Evolutionary conservation across 2,113 vertebrate genomes (phyloP).

Genomic region (Grantiella picta): DNA sequence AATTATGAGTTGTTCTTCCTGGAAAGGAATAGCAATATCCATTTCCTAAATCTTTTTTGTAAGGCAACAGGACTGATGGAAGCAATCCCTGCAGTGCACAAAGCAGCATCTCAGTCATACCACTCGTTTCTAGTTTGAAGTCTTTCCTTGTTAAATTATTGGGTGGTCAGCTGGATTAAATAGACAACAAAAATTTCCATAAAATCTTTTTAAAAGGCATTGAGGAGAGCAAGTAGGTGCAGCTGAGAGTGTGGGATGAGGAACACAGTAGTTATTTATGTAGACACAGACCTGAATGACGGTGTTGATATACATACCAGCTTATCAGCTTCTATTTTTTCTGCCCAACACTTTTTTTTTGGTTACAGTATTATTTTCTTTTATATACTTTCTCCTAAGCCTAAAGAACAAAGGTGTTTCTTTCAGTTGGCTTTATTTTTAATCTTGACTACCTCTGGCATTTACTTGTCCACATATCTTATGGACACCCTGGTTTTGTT

Average conservation of each 20-base stretch:
- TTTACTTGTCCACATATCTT: background rate
- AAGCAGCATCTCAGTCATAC: background rate
- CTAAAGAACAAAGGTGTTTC: background rate
- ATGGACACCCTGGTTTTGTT: background rate
- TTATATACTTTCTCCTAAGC: background rate
- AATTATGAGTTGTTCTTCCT: background rate
- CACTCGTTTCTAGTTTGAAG: background rate
- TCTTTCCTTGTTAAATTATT: background rate
- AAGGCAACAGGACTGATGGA: background rate
- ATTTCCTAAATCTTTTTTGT: background rate
- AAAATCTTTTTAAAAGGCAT: background rate
- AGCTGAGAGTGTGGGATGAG: background rate
- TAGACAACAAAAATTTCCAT: background rate
- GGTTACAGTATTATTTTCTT: background rate
- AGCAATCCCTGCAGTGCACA: background rate
- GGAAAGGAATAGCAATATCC: background rate
- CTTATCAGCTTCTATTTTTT: background rate
- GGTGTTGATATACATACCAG: background rate
- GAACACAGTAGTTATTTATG: background rate
- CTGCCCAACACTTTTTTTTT: background rate
- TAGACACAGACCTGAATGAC: background rate
- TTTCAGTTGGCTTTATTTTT: background rate
- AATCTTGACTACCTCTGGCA: background rate
- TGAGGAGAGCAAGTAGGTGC: background rate
- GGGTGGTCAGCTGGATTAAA: background rate